Base-by-base conservation (phyloP, 2,888 invertebrate species). In the Temnothorax ravouxi region DNA sequence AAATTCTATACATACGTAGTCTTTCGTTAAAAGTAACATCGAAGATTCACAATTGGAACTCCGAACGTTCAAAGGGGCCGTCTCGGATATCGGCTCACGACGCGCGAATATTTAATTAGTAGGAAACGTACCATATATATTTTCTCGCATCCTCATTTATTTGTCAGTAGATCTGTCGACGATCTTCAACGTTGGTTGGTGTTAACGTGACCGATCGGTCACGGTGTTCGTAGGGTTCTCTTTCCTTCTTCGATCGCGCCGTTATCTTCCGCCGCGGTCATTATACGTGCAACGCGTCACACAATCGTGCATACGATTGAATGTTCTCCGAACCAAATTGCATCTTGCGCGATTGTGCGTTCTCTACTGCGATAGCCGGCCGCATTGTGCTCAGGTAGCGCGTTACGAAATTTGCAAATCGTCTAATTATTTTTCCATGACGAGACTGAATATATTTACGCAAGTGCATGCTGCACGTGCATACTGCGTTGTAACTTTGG, bases 41-140 rank as follows among this genome's bases (percentile, higher is more conserved):
- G 59, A 71, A 71, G 79, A 79, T 34, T 79, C 79, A 71, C 71
- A 59, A 79, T 59, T 71, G 59, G 8, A 79, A 79, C 71, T 50
- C 38, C 71, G 79, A 71, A 79, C 71, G 79, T 79, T 79, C 71
- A 69, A 61, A 61, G 25, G 59, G 47, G 25, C 71, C 59, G 38
- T 79, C 44, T 66, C 41, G 29, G 29, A 18, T 29, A 29, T 29
- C 3, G 29, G 29, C 52, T 62, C 41, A 34, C 61, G 34, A 76
- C 76, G 54, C 64, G 56, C 69, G 72, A 56, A 52, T 66, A 47
- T 76, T 86, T 91, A 88, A 88, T 91, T 90, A 88, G 91, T 94
- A 93, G 92, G 93, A 93, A 93, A 93, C 91, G 86, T 87, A 74
- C 88, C 84, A 69, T 76, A 54, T 76, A 54, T 79, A 69, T 87